Conservation (phyloP, 2,113 vertebrate species). For the Aegithalos caudatus region DNA sequence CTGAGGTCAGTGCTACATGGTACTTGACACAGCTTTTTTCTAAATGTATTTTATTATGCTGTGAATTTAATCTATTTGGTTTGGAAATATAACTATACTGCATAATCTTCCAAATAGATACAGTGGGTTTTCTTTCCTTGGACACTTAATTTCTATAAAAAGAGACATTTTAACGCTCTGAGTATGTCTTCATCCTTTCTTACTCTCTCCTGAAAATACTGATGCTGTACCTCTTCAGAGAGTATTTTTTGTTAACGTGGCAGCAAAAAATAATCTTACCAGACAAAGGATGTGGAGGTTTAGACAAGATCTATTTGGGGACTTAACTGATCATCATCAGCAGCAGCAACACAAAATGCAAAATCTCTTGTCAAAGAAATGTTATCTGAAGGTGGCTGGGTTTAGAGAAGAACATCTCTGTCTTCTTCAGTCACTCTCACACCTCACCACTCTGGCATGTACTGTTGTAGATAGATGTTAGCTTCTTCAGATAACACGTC, state of each 20-base stretch:
- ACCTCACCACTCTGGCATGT: fast-evolving
- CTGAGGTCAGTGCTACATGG: neutral
- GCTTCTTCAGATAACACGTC: neutral
- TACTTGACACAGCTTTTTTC: neutral
- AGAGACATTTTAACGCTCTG: neutral
- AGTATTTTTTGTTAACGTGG: neutral
- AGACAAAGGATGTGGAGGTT: neutral
- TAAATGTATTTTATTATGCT: neutral
- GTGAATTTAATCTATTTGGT: neutral
- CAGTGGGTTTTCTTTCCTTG: neutral
- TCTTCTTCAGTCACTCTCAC: neutral
- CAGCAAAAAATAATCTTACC: neutral
- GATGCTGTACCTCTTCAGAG: fast-evolving
- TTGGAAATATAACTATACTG: neutral
- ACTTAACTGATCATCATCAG: neutral
- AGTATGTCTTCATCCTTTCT: neutral
- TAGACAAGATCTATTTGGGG: neutral
- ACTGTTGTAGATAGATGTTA: neutral
- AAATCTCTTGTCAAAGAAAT: neutral
- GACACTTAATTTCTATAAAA: neutral
- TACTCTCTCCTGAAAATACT: neutral
- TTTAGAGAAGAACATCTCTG: neutral
- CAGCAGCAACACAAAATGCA: neutral
- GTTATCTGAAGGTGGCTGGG: neutral
- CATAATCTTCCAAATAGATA: neutral